A percentile compares a stretch with the other conserved stretches of the same genome.
These are phyloP conservation scores for Cavia porcellus DNA, from an alignment of 2,113 vertebrate species.

Conservation along the genomic window DNA sequence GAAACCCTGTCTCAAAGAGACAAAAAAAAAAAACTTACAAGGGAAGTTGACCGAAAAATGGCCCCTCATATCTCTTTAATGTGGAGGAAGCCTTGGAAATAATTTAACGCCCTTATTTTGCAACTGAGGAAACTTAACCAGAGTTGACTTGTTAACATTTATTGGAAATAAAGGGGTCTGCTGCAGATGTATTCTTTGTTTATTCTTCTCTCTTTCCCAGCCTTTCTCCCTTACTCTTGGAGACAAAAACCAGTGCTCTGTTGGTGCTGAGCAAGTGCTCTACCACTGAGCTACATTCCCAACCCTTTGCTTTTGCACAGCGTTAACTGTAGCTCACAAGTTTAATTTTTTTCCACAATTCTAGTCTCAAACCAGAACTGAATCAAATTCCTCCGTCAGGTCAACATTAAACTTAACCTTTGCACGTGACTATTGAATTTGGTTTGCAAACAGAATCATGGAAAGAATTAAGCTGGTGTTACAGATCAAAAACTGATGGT, in stretches of 20 bases:
- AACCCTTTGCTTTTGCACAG: background rate
- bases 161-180: background rate
- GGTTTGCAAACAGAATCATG: background rate
- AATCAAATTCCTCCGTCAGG: background rate
- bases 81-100: constrained; percentile 41
- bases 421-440: background rate
- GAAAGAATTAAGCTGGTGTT: background rate
- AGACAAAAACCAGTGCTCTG: background rate
- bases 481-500: no score
- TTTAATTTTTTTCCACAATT: background rate
- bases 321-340: background rate
- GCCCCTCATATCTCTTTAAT: background rate
- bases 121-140: background rate
- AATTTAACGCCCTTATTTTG: constrained; percentile 41
- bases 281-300: background rate
- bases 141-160: background rate
- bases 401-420: background rate
- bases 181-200: no score
- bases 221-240: background rate
- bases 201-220: no score
- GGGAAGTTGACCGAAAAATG: constrained; percentile 5
- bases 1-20: no score
- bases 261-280: background rate
- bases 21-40: background rate
- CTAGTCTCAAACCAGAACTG: background rate